These are phyloP conservation scores for Thamnaconus septentrionalis DNA, from an alignment of 2,113 vertebrate species.

Conservation along the genomic window DNA sequence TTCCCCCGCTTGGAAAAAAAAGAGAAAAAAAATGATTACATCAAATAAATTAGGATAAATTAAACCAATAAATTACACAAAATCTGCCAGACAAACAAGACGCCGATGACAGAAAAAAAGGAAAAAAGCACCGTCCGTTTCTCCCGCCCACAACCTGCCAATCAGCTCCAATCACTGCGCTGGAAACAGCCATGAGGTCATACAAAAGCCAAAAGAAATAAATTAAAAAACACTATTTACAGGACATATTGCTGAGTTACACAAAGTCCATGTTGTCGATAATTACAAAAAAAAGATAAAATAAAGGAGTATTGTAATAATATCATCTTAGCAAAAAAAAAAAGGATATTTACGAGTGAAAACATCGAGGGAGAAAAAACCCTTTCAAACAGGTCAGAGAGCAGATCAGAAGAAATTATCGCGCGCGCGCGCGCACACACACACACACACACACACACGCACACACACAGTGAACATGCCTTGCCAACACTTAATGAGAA, in stretches of 20 bases:
- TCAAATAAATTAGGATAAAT: constrained; percentile 99
- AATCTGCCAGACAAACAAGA: constrained; percentile 85
- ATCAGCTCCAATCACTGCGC: constrained; percentile 68
- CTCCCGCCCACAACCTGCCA: constrained; percentile 43
- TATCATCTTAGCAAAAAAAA: constrained; percentile 17
- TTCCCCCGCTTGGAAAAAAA: constrained; percentile 69
- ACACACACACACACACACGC: constrained; percentile 19
- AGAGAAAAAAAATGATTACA: constrained; percentile 78
- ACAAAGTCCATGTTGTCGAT: constrained; percentile 95
- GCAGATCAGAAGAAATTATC: constrained; percentile 24
- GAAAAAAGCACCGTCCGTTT: constrained; percentile 79
- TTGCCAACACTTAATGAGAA: constrained; percentile 73
- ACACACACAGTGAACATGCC: constrained; percentile 39
- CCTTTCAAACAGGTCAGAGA: constrained; percentile 70
- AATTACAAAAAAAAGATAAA: constrained; percentile 64
- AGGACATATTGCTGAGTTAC: constrained; percentile 97
- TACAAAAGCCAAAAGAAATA: constrained; percentile 93
- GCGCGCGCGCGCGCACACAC: constrained; percentile 6
- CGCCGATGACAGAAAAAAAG: constrained; percentile 82
- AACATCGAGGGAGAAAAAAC: constrained; percentile 53
- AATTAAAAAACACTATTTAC: constrained; percentile 94
- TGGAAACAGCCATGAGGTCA: constrained; percentile 29
- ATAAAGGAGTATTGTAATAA: constrained; percentile 48
- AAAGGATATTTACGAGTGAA: constrained; percentile 46
- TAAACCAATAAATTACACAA: constrained; percentile 99